Conservation (phyloP, 2,888 invertebrate species). For the Chloroclystis v-ata region DNA sequence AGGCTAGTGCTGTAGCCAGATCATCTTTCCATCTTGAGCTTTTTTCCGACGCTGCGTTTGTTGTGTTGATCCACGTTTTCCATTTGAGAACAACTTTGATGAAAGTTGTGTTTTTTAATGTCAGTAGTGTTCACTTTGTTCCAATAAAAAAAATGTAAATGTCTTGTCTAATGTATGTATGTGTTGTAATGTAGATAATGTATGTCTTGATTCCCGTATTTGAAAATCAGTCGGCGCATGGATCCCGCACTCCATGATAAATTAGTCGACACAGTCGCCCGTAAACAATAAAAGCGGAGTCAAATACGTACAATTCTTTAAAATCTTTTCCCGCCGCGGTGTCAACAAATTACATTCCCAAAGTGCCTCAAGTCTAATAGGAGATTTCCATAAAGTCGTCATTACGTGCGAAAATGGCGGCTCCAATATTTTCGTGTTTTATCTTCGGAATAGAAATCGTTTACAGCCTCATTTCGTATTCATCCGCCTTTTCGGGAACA, state of each 20-base stretch:
- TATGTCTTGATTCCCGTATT: too few relatives aligned
- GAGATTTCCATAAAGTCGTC: constrained; percentile 21
- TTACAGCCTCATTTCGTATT: constrained; percentile 28
- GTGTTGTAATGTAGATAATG: too few relatives aligned
- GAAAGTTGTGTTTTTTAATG: too few relatives aligned
- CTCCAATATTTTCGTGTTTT: constrained; percentile 29
- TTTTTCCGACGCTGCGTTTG: too few relatives aligned
- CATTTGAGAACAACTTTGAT: too few relatives aligned
- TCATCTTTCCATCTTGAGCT: too few relatives aligned
- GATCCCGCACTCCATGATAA: not conserved
- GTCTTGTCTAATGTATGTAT: too few relatives aligned
- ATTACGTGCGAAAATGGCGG: constrained; percentile 19
- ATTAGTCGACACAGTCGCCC: not conserved
- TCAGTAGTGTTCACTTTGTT: too few relatives aligned
- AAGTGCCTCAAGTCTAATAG: constrained; percentile 13
- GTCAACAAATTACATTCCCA: constrained; percentile 18
- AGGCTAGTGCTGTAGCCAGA: too few relatives aligned
- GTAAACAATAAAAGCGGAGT: not conserved
- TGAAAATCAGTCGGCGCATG: too few relatives aligned
- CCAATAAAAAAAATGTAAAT: too few relatives aligned
- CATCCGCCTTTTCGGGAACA: constrained; percentile 27
- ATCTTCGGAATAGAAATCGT: constrained; percentile 29
- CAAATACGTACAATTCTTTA: not conserved
- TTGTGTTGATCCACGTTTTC: too few relatives aligned
- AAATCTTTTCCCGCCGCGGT: not conserved